Conservation (phyloP, 2,113 vertebrate genomes). For the Sialia sialis region DNA sequence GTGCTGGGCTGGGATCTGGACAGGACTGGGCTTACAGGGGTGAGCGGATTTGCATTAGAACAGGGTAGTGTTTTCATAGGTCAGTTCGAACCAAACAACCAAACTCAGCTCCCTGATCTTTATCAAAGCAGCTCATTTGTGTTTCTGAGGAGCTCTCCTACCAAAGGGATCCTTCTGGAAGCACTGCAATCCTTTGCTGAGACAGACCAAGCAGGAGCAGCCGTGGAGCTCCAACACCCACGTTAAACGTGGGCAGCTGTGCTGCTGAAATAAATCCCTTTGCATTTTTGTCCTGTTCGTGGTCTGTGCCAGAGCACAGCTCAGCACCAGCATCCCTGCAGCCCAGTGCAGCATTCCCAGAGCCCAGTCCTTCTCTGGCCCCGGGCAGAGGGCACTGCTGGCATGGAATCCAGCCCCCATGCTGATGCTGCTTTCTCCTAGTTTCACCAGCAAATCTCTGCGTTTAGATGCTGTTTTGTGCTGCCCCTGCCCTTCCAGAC, state of each 20-base stretch:
- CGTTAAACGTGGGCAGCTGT: neutral
- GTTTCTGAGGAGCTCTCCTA: neutral
- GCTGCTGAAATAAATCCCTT: neutral
- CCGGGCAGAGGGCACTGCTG: neutral
- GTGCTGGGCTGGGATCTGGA: neutral
- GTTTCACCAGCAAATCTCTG: neutral
- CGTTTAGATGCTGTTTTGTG: rapidly evolving
- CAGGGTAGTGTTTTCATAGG: neutral
- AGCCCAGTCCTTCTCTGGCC: neutral
- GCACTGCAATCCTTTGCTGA: neutral
- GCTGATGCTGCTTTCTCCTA: neutral
- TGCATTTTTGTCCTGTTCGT: neutral
- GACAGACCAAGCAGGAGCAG: neutral
- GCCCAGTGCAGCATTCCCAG: neutral
- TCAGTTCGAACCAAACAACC: neutral
- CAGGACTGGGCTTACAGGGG: neutral
- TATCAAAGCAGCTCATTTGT: neutral
- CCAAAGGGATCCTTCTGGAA: neutral
- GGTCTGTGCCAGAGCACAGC: neutral
- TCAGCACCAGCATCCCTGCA: neutral
- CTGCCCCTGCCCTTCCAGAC: neutral
- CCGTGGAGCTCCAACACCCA: neutral
- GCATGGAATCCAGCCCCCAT: neutral
- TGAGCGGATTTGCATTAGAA: neutral
- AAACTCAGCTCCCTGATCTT: neutral